phyloP scores from a whole-genome alignment of 2,888 invertebrate genomes.

The Plemyria rubiginata region DNA sequence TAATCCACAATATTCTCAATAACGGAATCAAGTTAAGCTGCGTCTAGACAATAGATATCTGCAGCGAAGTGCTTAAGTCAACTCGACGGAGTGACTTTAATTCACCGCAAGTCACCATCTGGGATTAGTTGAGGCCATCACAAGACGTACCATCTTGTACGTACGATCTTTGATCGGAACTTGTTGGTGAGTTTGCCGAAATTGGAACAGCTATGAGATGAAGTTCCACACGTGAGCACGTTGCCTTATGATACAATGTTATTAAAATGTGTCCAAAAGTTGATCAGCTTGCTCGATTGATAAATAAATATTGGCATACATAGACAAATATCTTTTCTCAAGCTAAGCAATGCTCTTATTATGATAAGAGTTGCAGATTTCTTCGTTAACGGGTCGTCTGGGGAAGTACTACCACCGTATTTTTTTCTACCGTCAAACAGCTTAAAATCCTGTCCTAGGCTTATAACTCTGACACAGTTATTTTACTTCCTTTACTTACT shows the following conservation, averaged over 20 bases:
- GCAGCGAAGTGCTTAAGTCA: conserved; percentile 49
- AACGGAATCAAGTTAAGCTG: conserved; percentile 39
- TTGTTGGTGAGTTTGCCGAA: conserved; percentile 54
- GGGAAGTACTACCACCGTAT: too few relatives aligned
- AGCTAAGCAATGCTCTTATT: too few relatives aligned
- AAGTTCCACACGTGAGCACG: conserved; percentile 34
- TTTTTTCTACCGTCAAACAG: too few relatives aligned
- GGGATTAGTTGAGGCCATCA: conserved; percentile 72
- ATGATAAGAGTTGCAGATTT: too few relatives aligned
- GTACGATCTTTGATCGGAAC: conserved; percentile 62
- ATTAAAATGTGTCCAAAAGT: conserved; percentile 18
- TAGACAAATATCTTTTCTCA: too few relatives aligned
- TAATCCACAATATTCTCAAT: conserved; percentile 28
- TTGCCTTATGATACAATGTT: conserved; percentile 35
- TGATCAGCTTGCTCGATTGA: not conserved
- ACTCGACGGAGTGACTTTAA: conserved; percentile 68
- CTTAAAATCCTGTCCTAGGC: too few relatives aligned
- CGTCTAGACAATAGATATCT: conserved; percentile 53
- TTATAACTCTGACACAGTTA: too few relatives aligned
- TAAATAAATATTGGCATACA: too few relatives aligned
- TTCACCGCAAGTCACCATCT: conserved; percentile 69
- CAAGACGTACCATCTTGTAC: conserved; percentile 56
- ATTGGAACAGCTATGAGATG: conserved; percentile 39
- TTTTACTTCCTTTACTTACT: too few relatives aligned
- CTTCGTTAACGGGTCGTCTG: too few relatives aligned